Conservation (phyloP, 2,113 vertebrate genomes). For the Microcebus ravelobensis region DNA sequence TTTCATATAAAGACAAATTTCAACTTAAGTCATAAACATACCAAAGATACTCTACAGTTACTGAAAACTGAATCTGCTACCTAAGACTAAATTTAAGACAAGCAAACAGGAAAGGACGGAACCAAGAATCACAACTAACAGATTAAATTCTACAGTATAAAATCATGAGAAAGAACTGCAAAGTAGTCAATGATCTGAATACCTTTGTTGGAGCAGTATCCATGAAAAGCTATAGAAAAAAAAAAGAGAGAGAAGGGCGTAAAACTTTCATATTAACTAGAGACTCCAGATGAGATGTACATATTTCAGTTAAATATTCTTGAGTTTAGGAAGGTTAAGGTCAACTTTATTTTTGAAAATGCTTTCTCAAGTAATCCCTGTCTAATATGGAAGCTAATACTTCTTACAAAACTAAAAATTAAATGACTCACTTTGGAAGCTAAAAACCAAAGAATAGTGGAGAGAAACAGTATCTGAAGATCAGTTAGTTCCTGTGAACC, state of each 20-base stretch:
- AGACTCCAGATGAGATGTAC: conserved; percentile 37
- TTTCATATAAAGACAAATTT: conserved; percentile 57
- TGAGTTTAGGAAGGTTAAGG: conserved; percentile 9
- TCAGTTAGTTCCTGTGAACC: background rate
- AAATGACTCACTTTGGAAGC: conserved; percentile 9
- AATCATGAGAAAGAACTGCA: conserved; percentile 65
- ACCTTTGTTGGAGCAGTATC: conserved; percentile 63
- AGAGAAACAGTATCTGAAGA: conserved; percentile 1
- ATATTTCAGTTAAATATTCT: conserved; percentile 36
- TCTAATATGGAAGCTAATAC: background rate
- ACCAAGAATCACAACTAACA: conserved; percentile 47
- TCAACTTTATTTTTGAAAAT: background rate
- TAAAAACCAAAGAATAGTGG: background rate
- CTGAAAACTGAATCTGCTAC: conserved; percentile 5
- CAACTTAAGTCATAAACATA: conserved; percentile 43
- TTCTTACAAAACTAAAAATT: conserved; percentile 16
- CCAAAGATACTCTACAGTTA: background rate
- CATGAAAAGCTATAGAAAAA: conserved; percentile 73
- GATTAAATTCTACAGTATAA: background rate
- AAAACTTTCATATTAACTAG: conserved; percentile 60
- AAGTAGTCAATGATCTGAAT: conserved; percentile 56
- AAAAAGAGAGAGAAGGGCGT: conserved; percentile 54
- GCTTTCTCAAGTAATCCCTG: background rate
- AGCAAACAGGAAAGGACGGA: conserved; percentile 25
- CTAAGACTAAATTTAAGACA: conserved; percentile 8